Percentiles rank a stretch among this genome's conserved stretches.
Conservation (phyloP, 2,113 vertebrate species). For the Isurus oxyrinchus region DNA sequence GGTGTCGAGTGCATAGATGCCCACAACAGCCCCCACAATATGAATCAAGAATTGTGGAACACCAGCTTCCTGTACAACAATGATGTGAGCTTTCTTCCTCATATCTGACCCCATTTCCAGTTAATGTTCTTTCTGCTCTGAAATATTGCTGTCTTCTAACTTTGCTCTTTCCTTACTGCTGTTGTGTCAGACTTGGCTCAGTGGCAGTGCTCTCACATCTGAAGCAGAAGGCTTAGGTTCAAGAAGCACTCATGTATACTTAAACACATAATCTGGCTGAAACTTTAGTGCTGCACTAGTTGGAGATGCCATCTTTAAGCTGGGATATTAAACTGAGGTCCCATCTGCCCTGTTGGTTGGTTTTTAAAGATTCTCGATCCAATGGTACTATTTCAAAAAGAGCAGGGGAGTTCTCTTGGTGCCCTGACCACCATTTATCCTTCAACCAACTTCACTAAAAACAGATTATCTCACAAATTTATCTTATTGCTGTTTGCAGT, state of each 20-base stretch:
- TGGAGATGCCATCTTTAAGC: background rate
- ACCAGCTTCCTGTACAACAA: background rate
- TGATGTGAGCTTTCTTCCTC: background rate
- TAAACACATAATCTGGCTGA: background rate
- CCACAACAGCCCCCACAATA: background rate
- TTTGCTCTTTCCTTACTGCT: background rate
- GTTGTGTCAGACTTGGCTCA: background rate
- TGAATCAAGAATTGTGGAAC: background rate
- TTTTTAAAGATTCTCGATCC: background rate
- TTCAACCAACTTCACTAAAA: background rate
- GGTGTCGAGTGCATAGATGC: background rate
- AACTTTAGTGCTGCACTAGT: background rate
- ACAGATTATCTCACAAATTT: background rate
- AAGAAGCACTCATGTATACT: background rate
- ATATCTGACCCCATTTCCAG: background rate
- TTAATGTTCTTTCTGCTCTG: background rate
- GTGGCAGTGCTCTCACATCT: background rate
- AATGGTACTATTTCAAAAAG: background rate
- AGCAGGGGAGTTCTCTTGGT: background rate
- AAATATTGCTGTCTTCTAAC: background rate
- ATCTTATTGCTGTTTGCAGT: background rate
- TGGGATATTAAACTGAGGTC: no score
- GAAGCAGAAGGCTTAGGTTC: background rate
- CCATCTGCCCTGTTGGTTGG: background rate
- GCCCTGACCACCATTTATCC: background rate